phyloP scores from a whole-genome alignment of 1,140 invertebrate species.

The Monochamus saltuarius region DNA sequence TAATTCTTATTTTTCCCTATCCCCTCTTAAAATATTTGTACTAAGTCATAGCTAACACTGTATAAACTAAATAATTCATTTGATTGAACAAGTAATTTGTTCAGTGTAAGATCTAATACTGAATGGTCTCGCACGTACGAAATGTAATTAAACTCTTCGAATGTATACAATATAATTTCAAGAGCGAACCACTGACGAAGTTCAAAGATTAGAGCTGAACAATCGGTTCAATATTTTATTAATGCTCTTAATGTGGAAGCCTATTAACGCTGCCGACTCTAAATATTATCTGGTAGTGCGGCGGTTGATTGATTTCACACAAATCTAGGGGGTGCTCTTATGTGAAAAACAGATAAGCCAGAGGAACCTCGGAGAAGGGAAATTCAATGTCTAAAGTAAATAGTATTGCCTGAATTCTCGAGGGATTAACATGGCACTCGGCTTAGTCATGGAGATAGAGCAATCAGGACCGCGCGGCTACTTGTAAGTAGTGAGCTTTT shows the following conservation, averaged over 20 bases:
- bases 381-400: conserved; percentile 28
- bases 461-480: conserved; percentile 11
- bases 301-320: conserved; percentile 18
- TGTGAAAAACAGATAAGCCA: conserved; percentile 25
- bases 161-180: no score
- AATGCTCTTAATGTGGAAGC: conserved; percentile 1
- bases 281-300: conserved; percentile 16
- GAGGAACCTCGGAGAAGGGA: conserved; percentile 15
- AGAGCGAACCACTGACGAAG: background rate
- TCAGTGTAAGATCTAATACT: no score
- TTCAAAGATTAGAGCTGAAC: conserved; percentile 16
- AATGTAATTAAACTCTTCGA: no score
- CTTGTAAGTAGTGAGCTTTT: conserved; percentile 2
- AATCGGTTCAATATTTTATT: conserved; percentile 15
- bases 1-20: no score
- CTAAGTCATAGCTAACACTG: no score
- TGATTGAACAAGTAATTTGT: no score
- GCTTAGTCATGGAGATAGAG: conserved; percentile 24
- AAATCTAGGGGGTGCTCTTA: conserved; percentile 21
- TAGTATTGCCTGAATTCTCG: conserved; percentile 23
- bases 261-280: conserved; percentile 10
- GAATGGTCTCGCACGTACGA: no score
- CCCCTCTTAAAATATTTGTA: no score
- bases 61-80: no score
- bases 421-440: conserved; percentile 20